These are phyloP conservation scores for Anolis apletophallus DNA, from an alignment of 2,797 vertebrate species.

Conservation along the genomic window DNA sequence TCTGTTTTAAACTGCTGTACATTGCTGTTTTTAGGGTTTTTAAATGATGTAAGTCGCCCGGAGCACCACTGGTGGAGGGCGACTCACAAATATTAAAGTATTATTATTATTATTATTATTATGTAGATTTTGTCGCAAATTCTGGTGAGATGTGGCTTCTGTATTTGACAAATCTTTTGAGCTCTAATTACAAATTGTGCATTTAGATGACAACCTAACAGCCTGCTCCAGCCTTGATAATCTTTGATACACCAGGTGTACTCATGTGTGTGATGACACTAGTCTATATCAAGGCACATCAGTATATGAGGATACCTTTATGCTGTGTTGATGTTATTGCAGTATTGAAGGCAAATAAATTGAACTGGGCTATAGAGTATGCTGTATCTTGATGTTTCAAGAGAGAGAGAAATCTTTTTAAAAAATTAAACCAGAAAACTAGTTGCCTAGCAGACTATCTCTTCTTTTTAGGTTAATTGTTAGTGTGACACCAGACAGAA, in stretches of 20 bases:
- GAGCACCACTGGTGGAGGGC: no score
- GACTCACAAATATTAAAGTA: no score
- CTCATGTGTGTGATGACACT: neutral
- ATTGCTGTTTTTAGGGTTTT: no score
- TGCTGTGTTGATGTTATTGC: neutral
- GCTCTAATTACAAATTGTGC: neutral
- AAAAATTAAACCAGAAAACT: constrained; percentile 31
- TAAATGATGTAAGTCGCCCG: no score
- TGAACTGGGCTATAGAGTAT: neutral
- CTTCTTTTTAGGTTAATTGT: constrained; percentile 39
- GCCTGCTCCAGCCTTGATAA: neutral
- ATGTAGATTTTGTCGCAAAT: constrained; percentile 12
- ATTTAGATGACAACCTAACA: constrained; percentile 36
- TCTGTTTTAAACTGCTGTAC: no score
- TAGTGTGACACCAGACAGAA: neutral
- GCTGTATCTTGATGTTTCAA: constrained; percentile 18
- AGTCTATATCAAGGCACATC: neutral
- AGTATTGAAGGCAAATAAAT: neutral
- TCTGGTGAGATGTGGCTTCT: constrained; percentile 3
- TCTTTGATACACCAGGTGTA: no score
- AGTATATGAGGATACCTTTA: neutral
- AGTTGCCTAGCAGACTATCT: constrained; percentile 33
- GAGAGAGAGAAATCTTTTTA: neutral
- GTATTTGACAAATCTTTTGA: neutral
- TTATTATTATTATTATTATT: no score